A percentile compares a stretch with the other conserved stretches of the same genome.
phyloP scores from a whole-genome alignment of 23 tunicate genomes.

The Clavelina lepadiformis region DNA sequence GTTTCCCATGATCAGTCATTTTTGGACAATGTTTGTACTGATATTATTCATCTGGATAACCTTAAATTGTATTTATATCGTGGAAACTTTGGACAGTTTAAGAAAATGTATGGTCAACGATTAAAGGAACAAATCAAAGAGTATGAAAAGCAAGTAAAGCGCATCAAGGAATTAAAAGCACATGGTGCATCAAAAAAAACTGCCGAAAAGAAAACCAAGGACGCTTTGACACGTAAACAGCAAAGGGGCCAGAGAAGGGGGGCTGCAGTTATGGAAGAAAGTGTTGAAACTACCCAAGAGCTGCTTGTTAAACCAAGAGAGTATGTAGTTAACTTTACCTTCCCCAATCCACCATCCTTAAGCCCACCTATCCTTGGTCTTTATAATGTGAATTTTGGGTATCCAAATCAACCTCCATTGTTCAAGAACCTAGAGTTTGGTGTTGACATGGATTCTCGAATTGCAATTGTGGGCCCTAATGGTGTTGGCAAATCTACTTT shows the following conservation, averaged over 20 bases:
- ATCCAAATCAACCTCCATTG: conserved; percentile 77
- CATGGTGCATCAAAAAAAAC: conserved; percentile 82
- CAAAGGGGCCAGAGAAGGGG: conserved; percentile 74
- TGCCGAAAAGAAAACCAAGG: conserved; percentile 91
- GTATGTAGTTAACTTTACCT: conserved; percentile 86
- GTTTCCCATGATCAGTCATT: conserved; percentile 99
- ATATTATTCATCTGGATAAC: conserved; percentile 86
- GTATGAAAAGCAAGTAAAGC: conserved; percentile 95
- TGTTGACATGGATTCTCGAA: conserved; percentile 90
- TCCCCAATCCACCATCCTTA: conserved; percentile 82
- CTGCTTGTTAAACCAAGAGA: conserved; percentile 87
- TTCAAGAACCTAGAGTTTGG: conserved; percentile 96
- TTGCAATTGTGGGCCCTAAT: conserved; percentile 98
- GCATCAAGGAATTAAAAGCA: conserved; percentile 58
- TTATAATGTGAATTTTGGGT: conserved; percentile 84
- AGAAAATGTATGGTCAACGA: conserved; percentile 83
- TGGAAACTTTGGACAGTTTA: conserved; percentile 92
- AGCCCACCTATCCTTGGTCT: conserved; percentile 96
- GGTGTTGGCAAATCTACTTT: conserved; percentile 99
- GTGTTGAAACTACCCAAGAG: conserved; percentile 64
- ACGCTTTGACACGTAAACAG: conserved; percentile 94
- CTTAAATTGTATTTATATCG: conserved; percentile 81
- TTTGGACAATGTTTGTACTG: conserved; percentile 93
- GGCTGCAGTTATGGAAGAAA: conserved; percentile 79
- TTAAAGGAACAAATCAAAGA: conserved; percentile 71